Conservation (phyloP, 2,113 vertebrate species). For the Sisor rabdophorus region DNA sequence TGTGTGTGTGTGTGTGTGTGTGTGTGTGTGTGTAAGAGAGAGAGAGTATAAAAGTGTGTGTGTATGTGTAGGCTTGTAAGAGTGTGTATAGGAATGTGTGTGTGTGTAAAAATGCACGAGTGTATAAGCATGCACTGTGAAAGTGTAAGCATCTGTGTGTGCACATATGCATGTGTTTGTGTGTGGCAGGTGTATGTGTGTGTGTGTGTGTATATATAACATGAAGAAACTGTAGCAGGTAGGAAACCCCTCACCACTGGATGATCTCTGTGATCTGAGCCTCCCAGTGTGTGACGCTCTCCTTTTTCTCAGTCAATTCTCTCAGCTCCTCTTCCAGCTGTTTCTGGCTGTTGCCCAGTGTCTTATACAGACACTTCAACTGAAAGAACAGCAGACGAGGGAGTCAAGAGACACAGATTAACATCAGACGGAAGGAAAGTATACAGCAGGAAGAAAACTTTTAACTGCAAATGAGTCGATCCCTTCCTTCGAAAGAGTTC, state of each 20-base stretch:
- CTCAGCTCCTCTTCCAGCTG: constrained; percentile 93
- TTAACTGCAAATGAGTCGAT: neutral
- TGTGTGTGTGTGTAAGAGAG: too few relatives aligned
- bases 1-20: too few relatives aligned
- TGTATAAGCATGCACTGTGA: too few relatives aligned
- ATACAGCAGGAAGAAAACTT: neutral
- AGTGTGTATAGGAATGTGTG: too few relatives aligned
- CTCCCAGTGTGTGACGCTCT: constrained; percentile 97
- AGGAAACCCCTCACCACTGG: constrained; percentile 82
- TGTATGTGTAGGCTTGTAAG: too few relatives aligned
- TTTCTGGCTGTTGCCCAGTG: constrained; percentile 76
- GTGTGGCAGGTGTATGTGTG: constrained; percentile 26
- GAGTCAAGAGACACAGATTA: neutral
- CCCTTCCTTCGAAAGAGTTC: neutral
- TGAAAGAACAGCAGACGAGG: constrained; percentile 45
- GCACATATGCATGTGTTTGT: neutral
- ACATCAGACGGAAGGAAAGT: neutral
- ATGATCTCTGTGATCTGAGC: constrained; percentile 99
- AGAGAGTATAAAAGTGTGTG: too few relatives aligned
- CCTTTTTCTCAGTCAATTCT: constrained; percentile 92
- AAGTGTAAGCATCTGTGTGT: neutral
- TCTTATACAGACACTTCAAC: constrained; percentile 82
- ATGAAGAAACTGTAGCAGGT: constrained; percentile 49
- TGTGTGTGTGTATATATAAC: constrained; percentile 35
- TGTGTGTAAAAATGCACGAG: too few relatives aligned